Conservation (phyloP, 37 sponge, comb jelly and placozoan genomes). For the Chondrilla cf. caribensis region DNA sequence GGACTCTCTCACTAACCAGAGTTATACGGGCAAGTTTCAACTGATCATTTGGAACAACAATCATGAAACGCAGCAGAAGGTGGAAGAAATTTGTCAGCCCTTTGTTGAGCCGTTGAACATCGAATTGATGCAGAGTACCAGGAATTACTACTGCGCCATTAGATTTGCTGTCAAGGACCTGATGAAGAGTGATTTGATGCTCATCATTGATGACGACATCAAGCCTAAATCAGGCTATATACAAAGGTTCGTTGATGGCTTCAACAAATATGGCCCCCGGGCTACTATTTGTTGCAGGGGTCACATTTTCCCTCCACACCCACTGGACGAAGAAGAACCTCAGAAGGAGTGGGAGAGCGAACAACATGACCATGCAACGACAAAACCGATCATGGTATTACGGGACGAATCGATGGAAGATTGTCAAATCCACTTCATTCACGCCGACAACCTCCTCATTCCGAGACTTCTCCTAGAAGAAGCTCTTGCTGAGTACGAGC, state of each 20-base stretch:
- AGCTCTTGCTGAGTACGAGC: slow-evolving; percentile 9
- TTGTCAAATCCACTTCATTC: slow-evolving; percentile 57
- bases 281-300: slow-evolving; percentile 57
- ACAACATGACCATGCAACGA: slow-evolving; percentile 27
- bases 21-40: slow-evolving; percentile 37
- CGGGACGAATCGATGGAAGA: background rate
- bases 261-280: slow-evolving; percentile 50
- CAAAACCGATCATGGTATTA: background rate
- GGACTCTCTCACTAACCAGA: slow-evolving; percentile 36
- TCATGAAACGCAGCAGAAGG: slow-evolving; percentile 24
- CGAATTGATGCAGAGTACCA: slow-evolving; percentile 45
- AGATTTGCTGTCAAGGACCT: slow-evolving; percentile 48
- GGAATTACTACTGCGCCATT: slow-evolving; percentile 66
- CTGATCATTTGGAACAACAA: slow-evolving; percentile 73
- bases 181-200: slow-evolving; percentile 53
- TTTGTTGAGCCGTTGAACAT: slow-evolving; percentile 43
- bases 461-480: slow-evolving; percentile 34
- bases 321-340: slow-evolving; percentile 45
- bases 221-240: slow-evolving; percentile 36
- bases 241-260: slow-evolving; percentile 43
- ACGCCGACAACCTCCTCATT: slow-evolving; percentile 62
- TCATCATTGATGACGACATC: slow-evolving; percentile 68
- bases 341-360: slow-evolving; percentile 42
- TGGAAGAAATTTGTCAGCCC: slow-evolving; percentile 15
- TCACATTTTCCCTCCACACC: slow-evolving; percentile 40